phyloP scores from a whole-genome alignment of 35 echinoderm and acorn worm genomes.

The Ophiothrix spiculata region DNA sequence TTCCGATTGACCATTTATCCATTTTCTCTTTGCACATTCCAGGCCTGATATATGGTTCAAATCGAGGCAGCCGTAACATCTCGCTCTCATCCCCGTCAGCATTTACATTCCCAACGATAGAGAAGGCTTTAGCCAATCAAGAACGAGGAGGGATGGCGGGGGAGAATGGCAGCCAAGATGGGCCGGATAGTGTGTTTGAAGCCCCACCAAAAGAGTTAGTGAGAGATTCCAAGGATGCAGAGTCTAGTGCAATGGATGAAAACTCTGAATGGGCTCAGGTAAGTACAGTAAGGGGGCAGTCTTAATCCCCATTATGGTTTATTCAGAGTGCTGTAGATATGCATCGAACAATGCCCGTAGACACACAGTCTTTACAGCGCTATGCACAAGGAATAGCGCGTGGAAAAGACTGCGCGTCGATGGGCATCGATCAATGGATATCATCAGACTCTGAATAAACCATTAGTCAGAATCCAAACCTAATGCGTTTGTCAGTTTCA shows the following conservation, averaged over 20 bases:
- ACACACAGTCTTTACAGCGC: too few relatives aligned
- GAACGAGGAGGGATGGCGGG: conserved; percentile 19
- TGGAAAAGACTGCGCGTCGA: too few relatives aligned
- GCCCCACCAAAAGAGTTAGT: conserved; percentile 27
- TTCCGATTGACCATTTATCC: neutral
- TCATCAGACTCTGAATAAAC: too few relatives aligned
- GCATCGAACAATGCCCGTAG: too few relatives aligned
- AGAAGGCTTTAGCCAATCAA: conserved; percentile 23
- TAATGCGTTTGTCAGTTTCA: neutral
- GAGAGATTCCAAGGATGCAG: neutral
- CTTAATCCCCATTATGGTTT: too few relatives aligned
- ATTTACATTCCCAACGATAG: conserved; percentile 21
- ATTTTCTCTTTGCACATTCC: neutral
- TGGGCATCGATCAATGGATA: too few relatives aligned
- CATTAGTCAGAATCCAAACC: neutral
- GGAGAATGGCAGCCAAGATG: conserved; percentile 26
- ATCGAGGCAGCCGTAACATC: conserved; percentile 51
- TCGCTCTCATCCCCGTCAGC: conserved; percentile 21
- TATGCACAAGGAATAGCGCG: too few relatives aligned
- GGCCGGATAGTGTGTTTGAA: neutral
- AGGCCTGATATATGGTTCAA: conserved; percentile 88
- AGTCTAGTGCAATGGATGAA: conserved; percentile 40
- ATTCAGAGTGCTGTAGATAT: too few relatives aligned
- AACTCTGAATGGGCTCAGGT: conserved; percentile 88
- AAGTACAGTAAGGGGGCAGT: too few relatives aligned